Evolutionary conservation across 2,797 vertebrate species (phyloP).

Genomic region (Squalus acanthias): DNA sequence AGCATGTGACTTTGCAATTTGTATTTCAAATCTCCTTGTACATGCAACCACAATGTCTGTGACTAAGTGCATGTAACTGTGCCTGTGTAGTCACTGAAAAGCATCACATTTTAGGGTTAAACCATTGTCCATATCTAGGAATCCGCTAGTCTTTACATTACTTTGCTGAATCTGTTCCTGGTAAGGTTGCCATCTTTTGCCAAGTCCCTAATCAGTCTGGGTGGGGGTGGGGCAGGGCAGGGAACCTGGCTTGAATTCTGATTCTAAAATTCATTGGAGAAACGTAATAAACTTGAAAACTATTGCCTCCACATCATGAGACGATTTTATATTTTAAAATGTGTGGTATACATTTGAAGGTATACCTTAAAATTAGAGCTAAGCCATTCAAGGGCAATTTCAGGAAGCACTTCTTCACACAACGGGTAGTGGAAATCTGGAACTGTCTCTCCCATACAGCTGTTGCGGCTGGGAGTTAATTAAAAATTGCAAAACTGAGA

Average conservation of each 20-base stretch:
- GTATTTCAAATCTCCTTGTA: neutral
- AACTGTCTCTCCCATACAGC: neutral
- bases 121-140: neutral
- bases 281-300: neutral
- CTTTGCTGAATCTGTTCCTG: neutral
- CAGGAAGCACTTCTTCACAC: neutral
- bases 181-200: neutral
- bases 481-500: neutral
- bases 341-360: neutral
- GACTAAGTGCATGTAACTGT: neutral
- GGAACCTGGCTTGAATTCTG: neutral
- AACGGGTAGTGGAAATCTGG: neutral
- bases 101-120: neutral
- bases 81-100: neutral
- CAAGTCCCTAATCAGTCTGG: neutral
- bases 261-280: neutral
- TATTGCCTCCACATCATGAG: neutral
- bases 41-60: neutral
- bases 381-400: neutral
- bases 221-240: neutral
- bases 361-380: neutral
- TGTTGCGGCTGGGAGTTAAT: neutral
- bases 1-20: neutral
- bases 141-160: neutral
- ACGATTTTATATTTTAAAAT: neutral